Conservation (phyloP, 2,888 invertebrate genomes). For the Zonitis immaculata region DNA sequence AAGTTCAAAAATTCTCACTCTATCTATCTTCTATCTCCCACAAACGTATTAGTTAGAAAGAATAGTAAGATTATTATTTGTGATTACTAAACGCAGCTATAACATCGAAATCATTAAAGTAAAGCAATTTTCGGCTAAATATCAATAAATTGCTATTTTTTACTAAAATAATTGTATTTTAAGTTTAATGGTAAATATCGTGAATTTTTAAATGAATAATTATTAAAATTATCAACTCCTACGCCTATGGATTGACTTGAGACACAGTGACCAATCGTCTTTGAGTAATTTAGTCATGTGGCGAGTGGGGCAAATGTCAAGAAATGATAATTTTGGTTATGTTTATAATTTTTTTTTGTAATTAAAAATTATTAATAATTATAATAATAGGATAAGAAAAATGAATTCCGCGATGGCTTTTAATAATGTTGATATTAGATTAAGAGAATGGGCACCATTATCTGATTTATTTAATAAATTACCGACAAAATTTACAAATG, state of each 20-base stretch:
- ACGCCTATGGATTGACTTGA: not conserved
- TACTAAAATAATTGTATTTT: too few relatives aligned
- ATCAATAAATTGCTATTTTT: too few relatives aligned
- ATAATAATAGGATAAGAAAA: not conserved
- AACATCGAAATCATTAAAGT: not conserved
- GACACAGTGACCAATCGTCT: not conserved
- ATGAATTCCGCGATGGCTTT: not conserved
- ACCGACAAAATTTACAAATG: constrained; percentile 68
- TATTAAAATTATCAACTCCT: not conserved
- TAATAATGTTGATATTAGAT: not conserved
- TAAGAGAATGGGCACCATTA: constrained; percentile 78
- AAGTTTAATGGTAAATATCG: not conserved
- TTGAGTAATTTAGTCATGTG: not conserved
- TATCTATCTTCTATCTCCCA: not conserved
- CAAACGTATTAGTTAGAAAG: not conserved
- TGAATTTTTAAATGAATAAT: not conserved
- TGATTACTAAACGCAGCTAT: not conserved
- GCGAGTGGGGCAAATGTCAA: not conserved
- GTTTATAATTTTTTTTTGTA: not conserved
- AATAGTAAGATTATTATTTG: not conserved
- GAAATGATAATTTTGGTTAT: not conserved
- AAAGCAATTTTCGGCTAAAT: too few relatives aligned
- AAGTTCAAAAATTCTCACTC: not conserved
- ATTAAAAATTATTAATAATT: not conserved
- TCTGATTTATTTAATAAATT: constrained; percentile 70